Base-by-base conservation (phyloP, 2,797 vertebrate genomes). In the Scarus forsteni region DNA sequence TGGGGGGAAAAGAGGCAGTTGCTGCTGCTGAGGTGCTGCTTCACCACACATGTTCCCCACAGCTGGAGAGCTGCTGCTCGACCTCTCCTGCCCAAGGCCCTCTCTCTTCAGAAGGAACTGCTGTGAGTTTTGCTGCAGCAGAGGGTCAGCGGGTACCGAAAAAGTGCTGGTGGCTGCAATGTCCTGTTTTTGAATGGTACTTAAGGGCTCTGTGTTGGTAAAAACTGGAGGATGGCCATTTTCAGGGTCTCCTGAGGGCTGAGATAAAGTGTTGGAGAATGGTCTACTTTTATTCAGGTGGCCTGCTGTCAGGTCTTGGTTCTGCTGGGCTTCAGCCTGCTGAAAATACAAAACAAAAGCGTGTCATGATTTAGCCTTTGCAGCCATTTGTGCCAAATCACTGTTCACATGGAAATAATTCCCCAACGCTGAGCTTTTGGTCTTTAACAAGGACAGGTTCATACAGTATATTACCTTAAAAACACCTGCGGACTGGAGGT, bases 141-240 rank as follows among this genome's bases (percentile, higher is more conserved):
- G 81, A 2, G 96, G 80, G 19, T 98, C 97, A 2, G 93, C 77
- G 56, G 96, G 89, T 60, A 95, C 94, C 6, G 96, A 90, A 78
- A 97, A 99, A 42, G 95, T 87, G 60, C 88, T 90, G 15, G 92
- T 72, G 45, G 94, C 91, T 55, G 95, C 91, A 45, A 97, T 95
- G 85, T 99, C 97, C 86, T 97, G 97, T 0, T 97, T 94, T 62
- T 98, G 96, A 81, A 99, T 96, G 8, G 95, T 94, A 80, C 92
- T 94, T 71, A 98, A 92, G 7, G 93, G 73, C 79, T 99, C 98
- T 51, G 95, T 76, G 60, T 85, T 92, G 77, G 90, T 90, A 84
- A 95, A 98, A 69, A 94, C 92, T 71, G 96, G 88, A 14, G 93
- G 73, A 79, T 95, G 95, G 67, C 93, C 92, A 83, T 94, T 95